phyloP scores from a whole-genome alignment of 2,113 vertebrate genomes.

The Psammodynastes pulverulentus region DNA sequence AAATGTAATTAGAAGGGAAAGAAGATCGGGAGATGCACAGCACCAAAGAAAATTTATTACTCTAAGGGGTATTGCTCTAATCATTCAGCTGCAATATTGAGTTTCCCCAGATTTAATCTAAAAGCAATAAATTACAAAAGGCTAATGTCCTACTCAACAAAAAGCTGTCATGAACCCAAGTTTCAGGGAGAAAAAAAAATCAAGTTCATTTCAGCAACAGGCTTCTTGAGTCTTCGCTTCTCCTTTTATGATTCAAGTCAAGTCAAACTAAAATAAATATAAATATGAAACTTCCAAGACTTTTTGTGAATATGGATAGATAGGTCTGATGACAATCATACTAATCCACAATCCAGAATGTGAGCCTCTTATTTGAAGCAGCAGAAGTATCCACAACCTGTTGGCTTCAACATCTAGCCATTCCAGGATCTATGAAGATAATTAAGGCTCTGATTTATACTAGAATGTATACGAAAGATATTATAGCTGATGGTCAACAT shows the following conservation, averaged over 20 bases:
- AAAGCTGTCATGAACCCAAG: slow-evolving; percentile 78
- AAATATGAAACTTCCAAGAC: slow-evolving; percentile 51
- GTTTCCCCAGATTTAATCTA: slow-evolving; percentile 97
- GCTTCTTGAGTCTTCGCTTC: slow-evolving; percentile 65
- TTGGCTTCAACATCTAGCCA: slow-evolving; percentile 30
- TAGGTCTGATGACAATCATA: slow-evolving; percentile 50
- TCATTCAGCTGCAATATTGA: slow-evolving; percentile 99
- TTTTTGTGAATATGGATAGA: slow-evolving; percentile 60
- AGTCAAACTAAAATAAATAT: slow-evolving; percentile 65
- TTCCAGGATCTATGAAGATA: slow-evolving; percentile 47
- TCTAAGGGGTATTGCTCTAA: slow-evolving; percentile 89
- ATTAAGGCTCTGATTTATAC: slow-evolving; percentile 55
- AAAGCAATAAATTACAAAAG: slow-evolving; percentile 94
- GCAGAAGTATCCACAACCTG: slow-evolving; percentile 30
- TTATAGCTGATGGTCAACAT: slow-evolving; percentile 14
- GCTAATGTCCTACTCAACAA: slow-evolving; percentile 79
- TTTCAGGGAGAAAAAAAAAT: slow-evolving; percentile 64
- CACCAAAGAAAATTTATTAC: slow-evolving; percentile 94
- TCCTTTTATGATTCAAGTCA: slow-evolving; percentile 67
- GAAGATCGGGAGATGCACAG: slow-evolving; percentile 84
- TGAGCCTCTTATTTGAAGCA: neutral
- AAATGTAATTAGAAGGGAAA: slow-evolving; percentile 98
- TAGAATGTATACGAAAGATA: slow-evolving; percentile 39
- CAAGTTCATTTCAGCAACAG: slow-evolving; percentile 77
- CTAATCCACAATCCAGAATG: slow-evolving; percentile 47